Conservation (phyloP, 2,888 invertebrate species). For the Cephalotes varians region DNA sequence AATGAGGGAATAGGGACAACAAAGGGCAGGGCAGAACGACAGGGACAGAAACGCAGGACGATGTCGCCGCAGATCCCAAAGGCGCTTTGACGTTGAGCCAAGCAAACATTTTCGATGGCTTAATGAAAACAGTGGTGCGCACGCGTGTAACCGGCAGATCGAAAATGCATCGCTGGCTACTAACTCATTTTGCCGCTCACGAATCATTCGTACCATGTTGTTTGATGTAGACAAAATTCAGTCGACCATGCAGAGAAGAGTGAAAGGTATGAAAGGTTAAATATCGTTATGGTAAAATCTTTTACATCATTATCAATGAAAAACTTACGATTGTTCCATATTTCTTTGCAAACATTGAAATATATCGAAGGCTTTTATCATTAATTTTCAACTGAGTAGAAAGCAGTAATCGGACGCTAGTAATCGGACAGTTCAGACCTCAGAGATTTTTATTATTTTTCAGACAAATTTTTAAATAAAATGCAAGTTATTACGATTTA, state of each 20-base stretch:
- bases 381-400: no score
- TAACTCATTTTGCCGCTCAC: background rate
- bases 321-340: background rate
- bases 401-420: no score
- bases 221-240: background rate
- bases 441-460: no score
- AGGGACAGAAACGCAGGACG: slow-evolving; percentile 35
- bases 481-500: no score
- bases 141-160: slow-evolving; percentile 45
- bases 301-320: no score
- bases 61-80: slow-evolving; percentile 45
- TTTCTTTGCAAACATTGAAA: background rate
- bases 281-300: background rate
- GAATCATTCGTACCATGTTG: background rate
- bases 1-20: slow-evolving; percentile 15
- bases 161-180: slow-evolving; percentile 13
- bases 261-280: background rate
- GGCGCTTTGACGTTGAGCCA: slow-evolving; percentile 62
- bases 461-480: no score
- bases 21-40: background rate
- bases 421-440: no score
- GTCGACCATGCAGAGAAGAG: background rate
- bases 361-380: background rate
- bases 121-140: slow-evolving; percentile 72
- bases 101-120: slow-evolving; percentile 70